Percentiles rank a stretch among this genome's conserved stretches.
phyloP scores from a whole-genome alignment of 2,113 vertebrate genomes.

The Percina caprodes region DNA sequence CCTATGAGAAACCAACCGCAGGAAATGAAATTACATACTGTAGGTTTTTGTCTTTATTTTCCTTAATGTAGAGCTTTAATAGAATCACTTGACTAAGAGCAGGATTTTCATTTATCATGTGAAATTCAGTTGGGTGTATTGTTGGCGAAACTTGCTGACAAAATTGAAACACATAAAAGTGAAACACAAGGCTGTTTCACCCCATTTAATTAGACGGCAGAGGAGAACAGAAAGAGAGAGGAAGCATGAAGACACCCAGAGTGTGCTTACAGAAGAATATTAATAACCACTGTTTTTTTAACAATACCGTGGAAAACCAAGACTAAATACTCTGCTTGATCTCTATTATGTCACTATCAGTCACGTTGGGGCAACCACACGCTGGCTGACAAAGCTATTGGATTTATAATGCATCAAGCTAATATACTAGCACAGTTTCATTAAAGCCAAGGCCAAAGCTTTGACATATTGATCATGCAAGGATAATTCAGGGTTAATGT shows the following conservation, averaged over 20 bases:
- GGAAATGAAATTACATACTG: conserved; percentile 83
- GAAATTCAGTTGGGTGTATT: conserved; percentile 91
- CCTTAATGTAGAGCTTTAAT: conserved; percentile 86
- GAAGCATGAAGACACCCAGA: conserved; percentile 31
- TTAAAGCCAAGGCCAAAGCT: conserved; percentile 65
- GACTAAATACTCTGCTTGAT: conserved; percentile 66
- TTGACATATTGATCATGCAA: conserved; percentile 68
- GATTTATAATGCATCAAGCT: conserved; percentile 69
- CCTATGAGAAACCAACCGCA: conserved; percentile 79
- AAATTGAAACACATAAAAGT: conserved; percentile 86
- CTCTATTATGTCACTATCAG: conserved; percentile 62
- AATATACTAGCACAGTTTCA: conserved; percentile 59
- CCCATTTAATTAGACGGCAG: conserved; percentile 83
- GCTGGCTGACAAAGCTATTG: conserved; percentile 49
- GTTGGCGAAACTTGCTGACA: conserved; percentile 91
- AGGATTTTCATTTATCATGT: conserved; percentile 91
- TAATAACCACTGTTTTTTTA: conserved; percentile 46
- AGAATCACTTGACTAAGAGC: conserved; percentile 88
- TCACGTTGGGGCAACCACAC: conserved; percentile 48
- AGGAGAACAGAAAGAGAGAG: conserved; percentile 31
- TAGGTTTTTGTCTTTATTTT: conserved; percentile 88
- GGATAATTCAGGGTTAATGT: conserved; percentile 64
- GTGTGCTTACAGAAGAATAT: conserved; percentile 55
- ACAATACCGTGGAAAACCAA: conserved; percentile 55
- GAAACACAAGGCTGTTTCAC: conserved; percentile 80